Evolutionary conservation across 2,888 invertebrate species (phyloP).

Genomic region (Parascotia fuliginaria): DNA sequence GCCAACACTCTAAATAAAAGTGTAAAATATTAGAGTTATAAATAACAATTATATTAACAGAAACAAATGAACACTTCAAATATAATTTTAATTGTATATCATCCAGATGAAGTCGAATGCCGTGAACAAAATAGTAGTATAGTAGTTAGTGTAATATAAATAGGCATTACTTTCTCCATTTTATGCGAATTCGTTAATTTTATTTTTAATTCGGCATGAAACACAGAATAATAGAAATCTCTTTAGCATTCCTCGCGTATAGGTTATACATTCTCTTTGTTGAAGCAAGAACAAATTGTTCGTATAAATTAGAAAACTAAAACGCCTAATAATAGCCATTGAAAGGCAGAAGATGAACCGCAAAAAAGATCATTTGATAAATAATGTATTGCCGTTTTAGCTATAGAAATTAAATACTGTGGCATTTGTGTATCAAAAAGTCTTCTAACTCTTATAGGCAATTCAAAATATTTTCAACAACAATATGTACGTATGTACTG

Average conservation of each 20-base stretch:
- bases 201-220: slow-evolving; percentile 28
- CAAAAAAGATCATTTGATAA: too few species aligned
- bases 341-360: too few species aligned
- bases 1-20: too few species aligned
- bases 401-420: too few species aligned
- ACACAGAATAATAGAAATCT: slow-evolving; percentile 29
- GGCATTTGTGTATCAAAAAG: too few species aligned
- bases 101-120: neutral
- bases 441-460: too few species aligned
- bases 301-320: slow-evolving; percentile 34
- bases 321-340: slow-evolving; percentile 19
- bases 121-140: neutral
- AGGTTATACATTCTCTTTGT: slow-evolving; percentile 19
- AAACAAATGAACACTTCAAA: neutral
- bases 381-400: too few species aligned
- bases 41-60: too few species aligned
- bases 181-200: slow-evolving; percentile 9
- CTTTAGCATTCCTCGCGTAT: slow-evolving; percentile 30
- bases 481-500: slow-evolving; percentile 37
- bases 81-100: neutral
- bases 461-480: slow-evolving; percentile 29
- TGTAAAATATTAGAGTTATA: too few species aligned
- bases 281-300: slow-evolving; percentile 8
- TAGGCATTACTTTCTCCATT: slow-evolving; percentile 26
- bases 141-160: too few species aligned